A percentile compares a stretch with the other conserved stretches of the same genome.
These are phyloP conservation scores for Coranthus polyacanthus DNA, from an alignment of 2,797 vertebrate genomes.

Conservation along the genomic window DNA sequence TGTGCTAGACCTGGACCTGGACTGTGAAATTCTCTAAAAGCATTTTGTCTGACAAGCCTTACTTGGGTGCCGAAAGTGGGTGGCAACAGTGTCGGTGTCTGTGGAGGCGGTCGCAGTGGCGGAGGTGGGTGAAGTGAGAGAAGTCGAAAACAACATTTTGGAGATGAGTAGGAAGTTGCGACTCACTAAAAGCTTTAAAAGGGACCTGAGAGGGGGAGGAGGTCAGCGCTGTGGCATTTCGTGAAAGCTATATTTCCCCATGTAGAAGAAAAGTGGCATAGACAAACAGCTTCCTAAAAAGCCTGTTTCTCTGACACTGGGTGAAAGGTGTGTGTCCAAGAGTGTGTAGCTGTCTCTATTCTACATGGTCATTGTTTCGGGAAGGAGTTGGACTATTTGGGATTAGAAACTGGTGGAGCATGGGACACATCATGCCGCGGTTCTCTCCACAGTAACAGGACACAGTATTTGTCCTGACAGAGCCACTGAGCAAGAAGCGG, in stretches of 20 bases:
- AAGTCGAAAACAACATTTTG: slow-evolving; percentile 47
- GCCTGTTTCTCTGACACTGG: slow-evolving; percentile 33
- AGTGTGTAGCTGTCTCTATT: slow-evolving; percentile 28
- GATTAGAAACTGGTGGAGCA: slow-evolving; percentile 43
- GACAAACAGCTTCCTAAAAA: slow-evolving; percentile 56
- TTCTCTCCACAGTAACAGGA: slow-evolving; percentile 50
- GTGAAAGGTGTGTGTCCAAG: slow-evolving; percentile 36
- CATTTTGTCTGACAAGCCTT: slow-evolving; percentile 64
- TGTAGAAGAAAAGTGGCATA: slow-evolving; percentile 29
- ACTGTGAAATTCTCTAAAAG: slow-evolving; percentile 63
- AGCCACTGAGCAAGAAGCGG: slow-evolving; percentile 50
- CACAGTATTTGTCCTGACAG: slow-evolving; percentile 51
- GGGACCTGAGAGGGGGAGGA: slow-evolving; percentile 18
- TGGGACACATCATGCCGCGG: slow-evolving; percentile 23
- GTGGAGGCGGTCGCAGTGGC: slow-evolving; percentile 25
- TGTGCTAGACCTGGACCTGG: slow-evolving; percentile 55
- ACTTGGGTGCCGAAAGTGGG: slow-evolving; percentile 40
- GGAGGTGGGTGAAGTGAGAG: slow-evolving; percentile 36
- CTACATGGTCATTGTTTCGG: slow-evolving; percentile 37
- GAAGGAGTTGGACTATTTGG: slow-evolving; percentile 22
- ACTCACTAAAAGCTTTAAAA: slow-evolving; percentile 63
- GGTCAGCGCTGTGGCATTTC: slow-evolving; percentile 57
- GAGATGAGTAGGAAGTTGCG: slow-evolving; percentile 34
- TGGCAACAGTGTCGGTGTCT: slow-evolving; percentile 24
- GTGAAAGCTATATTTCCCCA: slow-evolving; percentile 47